Evolutionary conservation across 2,113 vertebrate genomes (phyloP).

Genomic region (Neogale vison): DNA sequence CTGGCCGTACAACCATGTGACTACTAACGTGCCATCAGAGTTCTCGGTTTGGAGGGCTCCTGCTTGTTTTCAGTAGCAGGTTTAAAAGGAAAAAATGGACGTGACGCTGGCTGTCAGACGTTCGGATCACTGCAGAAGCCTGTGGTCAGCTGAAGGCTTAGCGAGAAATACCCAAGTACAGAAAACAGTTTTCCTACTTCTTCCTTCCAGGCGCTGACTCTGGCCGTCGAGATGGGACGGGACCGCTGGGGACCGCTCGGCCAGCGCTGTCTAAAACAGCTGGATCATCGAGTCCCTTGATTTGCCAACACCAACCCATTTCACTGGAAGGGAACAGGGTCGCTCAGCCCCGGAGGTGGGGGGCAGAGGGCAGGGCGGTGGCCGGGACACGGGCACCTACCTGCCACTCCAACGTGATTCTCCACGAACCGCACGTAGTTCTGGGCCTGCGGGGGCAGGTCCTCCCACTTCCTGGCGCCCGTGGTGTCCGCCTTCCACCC

Average conservation of each 20-base stretch:
- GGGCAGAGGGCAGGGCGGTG: fast-evolving
- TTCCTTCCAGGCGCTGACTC: slow-evolving; percentile 31
- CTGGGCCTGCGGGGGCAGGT: slow-evolving; percentile 96
- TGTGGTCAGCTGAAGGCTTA: slow-evolving; percentile 41
- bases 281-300: slow-evolving; percentile 99
- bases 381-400: slow-evolving; percentile 76
- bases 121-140: slow-evolving; percentile 7
- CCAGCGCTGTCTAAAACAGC: slow-evolving; percentile 89
- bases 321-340: slow-evolving; percentile 86
- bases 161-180: slow-evolving; percentile 69
- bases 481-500: slow-evolving; percentile 98
- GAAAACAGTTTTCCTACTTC: slow-evolving; percentile 63
- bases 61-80: slow-evolving; percentile 33
- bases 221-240: background rate
- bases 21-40: fast-evolving
- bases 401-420: slow-evolving; percentile 95
- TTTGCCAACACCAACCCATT: slow-evolving; percentile 98
- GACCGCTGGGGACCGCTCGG: background rate
- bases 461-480: slow-evolving; percentile 94
- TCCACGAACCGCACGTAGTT: slow-evolving; percentile 97
- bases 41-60: background rate
- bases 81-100: background rate
- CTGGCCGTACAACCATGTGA: fast-evolving
- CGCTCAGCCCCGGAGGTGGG: background rate
- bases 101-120: background rate